Conservation (phyloP, 2,113 vertebrate species). For the Ramphastos sulfuratus region DNA sequence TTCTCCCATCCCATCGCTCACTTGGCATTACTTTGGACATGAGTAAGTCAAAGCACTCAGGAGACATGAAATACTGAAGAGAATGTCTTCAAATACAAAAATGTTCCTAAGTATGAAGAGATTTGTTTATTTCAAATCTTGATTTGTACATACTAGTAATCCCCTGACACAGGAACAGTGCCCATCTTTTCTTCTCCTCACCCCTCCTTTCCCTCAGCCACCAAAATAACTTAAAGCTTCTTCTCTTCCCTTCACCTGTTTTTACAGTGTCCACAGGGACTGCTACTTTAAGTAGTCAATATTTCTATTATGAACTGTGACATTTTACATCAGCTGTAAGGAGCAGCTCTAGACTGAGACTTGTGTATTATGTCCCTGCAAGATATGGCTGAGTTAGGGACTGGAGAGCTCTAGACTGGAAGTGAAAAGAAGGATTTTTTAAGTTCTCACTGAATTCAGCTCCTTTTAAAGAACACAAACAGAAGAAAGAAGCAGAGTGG, state of each 20-base stretch:
- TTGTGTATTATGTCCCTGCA: neutral
- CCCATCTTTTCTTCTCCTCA: neutral
- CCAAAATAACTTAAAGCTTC: neutral
- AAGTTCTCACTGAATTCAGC: neutral
- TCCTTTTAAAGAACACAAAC: neutral
- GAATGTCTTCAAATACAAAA: neutral
- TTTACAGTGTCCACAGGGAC: neutral
- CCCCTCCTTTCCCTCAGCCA: neutral
- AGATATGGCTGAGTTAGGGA: neutral
- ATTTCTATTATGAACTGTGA: neutral
- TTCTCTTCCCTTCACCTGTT: neutral
- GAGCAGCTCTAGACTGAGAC: neutral
- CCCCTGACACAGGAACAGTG: fast-evolving
- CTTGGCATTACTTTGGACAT: neutral
- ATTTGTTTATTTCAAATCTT: neutral
- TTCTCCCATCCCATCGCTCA: neutral
- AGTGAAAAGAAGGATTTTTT: neutral
- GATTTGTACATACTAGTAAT: neutral
- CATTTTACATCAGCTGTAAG: neutral
- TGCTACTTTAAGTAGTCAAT: neutral
- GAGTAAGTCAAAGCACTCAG: neutral
- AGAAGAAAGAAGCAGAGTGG: neutral
- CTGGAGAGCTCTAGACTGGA: neutral
- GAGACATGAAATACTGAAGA: neutral
- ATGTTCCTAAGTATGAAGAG: neutral